These are phyloP conservation scores for Lacanobia wlatinum DNA, from an alignment of 2,888 invertebrate genomes.

Conservation along the genomic window DNA sequence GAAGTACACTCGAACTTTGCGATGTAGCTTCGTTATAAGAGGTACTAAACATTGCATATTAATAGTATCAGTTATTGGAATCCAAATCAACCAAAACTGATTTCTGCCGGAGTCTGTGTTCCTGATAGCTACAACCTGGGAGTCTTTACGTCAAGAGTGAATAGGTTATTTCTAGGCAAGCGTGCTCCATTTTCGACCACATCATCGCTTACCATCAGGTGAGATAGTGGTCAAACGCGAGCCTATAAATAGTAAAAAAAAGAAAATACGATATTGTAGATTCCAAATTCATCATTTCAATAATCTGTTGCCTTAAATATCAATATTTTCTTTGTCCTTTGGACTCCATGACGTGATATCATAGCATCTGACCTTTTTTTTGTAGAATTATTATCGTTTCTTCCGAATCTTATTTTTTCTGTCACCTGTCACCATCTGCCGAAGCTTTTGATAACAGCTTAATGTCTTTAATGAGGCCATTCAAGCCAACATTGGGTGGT, in stretches of 20 bases:
- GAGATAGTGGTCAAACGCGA: no score
- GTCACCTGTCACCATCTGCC: constrained; percentile 73
- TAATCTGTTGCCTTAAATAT: no score
- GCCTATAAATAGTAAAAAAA: no score
- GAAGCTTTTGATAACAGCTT: constrained; percentile 71
- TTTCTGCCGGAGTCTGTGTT: no score
- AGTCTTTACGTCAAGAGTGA: no score
- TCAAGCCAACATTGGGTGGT: constrained; percentile 73
- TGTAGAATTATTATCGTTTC: constrained; percentile 25
- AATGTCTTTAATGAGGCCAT: constrained; percentile 67
- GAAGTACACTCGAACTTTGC: neutral
- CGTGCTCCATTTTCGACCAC: no score
- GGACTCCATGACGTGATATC: neutral
- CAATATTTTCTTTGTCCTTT: neutral
- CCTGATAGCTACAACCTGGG: no score
- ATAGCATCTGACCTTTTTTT: constrained; percentile 45
- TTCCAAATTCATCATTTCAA: neutral
- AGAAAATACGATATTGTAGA: neutral
- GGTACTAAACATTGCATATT: no score
- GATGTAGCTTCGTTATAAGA: neutral
- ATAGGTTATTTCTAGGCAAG: no score
- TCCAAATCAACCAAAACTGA: neutral
- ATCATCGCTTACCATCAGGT: no score
- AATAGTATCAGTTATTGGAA: neutral
- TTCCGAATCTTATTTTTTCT: constrained; percentile 40